A percentile compares a stretch with the other conserved stretches of the same genome.
phyloP scores from a whole-genome alignment of 2,113 vertebrate species.

The Paracyprichromis sp. region DNA sequence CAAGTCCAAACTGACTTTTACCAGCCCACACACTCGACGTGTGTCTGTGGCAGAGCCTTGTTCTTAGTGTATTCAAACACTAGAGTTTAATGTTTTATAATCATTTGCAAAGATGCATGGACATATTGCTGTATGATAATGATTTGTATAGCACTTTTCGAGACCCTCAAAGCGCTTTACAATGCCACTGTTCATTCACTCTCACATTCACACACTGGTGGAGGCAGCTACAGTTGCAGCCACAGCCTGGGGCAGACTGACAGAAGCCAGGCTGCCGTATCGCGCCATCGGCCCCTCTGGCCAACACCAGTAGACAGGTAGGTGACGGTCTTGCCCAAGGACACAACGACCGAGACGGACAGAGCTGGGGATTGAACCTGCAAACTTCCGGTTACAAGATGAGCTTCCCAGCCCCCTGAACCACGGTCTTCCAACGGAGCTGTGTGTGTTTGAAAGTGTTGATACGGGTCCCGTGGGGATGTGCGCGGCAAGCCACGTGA shows the following conservation, averaged over 20 bases:
- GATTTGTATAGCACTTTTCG: accelerated
- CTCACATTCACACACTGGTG: neutral
- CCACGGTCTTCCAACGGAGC: accelerated
- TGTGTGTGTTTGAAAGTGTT: neutral
- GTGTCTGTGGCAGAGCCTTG: neutral
- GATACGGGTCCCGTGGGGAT: neutral
- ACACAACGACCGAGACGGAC: accelerated
- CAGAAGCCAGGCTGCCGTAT: neutral
- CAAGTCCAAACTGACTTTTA: neutral
- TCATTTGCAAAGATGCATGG: neutral
- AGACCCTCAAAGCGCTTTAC: accelerated
- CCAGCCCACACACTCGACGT: neutral
- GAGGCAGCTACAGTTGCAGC: accelerated
- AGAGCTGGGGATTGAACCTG: neutral
- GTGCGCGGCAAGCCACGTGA: neutral
- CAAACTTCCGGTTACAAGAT: neutral
- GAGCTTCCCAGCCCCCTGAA: neutral
- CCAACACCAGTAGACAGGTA: accelerated
- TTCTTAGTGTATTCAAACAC: neutral
- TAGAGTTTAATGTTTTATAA: slow-evolving; percentile 2
- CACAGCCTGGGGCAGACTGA: neutral
- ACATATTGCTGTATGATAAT: neutral
- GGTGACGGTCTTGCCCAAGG: neutral
- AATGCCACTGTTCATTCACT: accelerated
- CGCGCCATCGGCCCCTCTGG: accelerated